Percentiles rank a stretch among this genome's conserved stretches.
Evolutionary conservation across 1,140 invertebrate species (phyloP).

Genomic region (Bicyclus anynana): DNA sequence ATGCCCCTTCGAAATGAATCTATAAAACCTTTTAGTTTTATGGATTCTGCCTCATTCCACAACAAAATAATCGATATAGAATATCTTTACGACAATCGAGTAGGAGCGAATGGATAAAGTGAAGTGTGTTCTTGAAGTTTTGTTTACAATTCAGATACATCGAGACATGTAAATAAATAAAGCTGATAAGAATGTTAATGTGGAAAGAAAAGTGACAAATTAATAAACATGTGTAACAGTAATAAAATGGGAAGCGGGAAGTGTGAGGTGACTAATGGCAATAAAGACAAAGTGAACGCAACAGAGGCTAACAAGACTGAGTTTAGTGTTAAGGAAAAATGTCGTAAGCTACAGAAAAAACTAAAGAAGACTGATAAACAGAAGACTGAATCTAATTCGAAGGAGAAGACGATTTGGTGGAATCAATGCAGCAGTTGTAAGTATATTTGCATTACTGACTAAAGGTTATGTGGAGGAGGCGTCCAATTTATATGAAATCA

Average conservation of each 20-base stretch:
- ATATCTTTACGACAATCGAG: conserved; percentile 64
- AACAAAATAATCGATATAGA: conserved; percentile 65
- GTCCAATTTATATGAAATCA: too few species aligned
- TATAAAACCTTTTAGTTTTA: conserved; percentile 73
- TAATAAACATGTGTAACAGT: conserved; percentile 29
- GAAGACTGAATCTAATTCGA: conserved; percentile 58
- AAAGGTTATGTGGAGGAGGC: too few species aligned
- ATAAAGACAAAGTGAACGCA: conserved; percentile 61
- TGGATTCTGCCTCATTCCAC: conserved; percentile 59
- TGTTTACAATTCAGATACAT: conserved; percentile 38
- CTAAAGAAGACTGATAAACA: conserved; percentile 69
- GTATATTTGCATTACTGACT: too few species aligned
- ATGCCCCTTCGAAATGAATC: conserved; percentile 58
- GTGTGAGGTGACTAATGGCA: conserved; percentile 54
- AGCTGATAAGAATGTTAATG: conserved; percentile 38
- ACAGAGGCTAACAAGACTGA: conserved; percentile 58
- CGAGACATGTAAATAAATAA: conserved; percentile 27
- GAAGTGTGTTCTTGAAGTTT: conserved; percentile 31
- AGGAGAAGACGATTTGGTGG: conserved; percentile 70
- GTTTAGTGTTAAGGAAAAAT: conserved; percentile 72
- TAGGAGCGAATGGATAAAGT: conserved; percentile 31
- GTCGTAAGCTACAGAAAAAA: conserved; percentile 67
- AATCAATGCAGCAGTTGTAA: conserved; percentile 68
- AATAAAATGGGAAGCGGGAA: conserved; percentile 65
- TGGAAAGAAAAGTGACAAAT: conserved; percentile 25